Conservation (phyloP, 1,140 invertebrate species). For the Eciton burchellii region DNA sequence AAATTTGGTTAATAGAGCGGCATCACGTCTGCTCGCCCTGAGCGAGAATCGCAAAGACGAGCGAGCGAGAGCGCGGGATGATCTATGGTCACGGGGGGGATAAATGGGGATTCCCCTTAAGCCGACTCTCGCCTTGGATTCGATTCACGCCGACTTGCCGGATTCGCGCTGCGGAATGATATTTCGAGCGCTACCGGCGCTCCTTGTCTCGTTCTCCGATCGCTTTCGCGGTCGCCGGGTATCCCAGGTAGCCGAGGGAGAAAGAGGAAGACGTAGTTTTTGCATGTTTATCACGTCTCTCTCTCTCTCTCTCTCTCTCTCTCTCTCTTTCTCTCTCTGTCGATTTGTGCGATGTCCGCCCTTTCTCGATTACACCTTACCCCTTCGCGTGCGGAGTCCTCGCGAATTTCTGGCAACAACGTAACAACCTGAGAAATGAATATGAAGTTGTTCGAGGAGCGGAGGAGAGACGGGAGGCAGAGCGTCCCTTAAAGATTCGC, state of each 20-base stretch:
- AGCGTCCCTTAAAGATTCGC: constrained; percentile 5
- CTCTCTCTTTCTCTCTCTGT: too few relatives aligned
- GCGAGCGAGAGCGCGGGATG: constrained; percentile 13
- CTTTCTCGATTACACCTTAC: neutral
- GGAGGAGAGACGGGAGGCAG: neutral
- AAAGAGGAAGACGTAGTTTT: neutral
- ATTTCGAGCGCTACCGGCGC: neutral
- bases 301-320: too few relatives aligned
- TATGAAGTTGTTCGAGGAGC: neutral
- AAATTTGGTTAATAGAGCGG: constrained; percentile 68
- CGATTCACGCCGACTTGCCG: neutral
- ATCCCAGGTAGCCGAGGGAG: neutral
- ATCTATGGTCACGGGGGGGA: neutral
- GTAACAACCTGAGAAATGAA: constrained; percentile 4
- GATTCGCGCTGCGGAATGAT: constrained; percentile 16
- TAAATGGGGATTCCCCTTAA: neutral
- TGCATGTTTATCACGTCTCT: neutral
- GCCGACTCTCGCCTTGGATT: neutral
- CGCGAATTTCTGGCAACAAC: neutral
- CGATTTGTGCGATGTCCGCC: neutral
- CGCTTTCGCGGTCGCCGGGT: neutral
- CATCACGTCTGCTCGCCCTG: constrained; percentile 14
- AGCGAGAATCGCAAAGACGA: constrained; percentile 32
- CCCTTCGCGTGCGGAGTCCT: neutral
- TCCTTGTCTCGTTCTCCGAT: neutral